A percentile compares a stretch with the other conserved stretches of the same genome.
phyloP scores from a whole-genome alignment of 2,888 invertebrate species.

The Ethmia dodecea region DNA sequence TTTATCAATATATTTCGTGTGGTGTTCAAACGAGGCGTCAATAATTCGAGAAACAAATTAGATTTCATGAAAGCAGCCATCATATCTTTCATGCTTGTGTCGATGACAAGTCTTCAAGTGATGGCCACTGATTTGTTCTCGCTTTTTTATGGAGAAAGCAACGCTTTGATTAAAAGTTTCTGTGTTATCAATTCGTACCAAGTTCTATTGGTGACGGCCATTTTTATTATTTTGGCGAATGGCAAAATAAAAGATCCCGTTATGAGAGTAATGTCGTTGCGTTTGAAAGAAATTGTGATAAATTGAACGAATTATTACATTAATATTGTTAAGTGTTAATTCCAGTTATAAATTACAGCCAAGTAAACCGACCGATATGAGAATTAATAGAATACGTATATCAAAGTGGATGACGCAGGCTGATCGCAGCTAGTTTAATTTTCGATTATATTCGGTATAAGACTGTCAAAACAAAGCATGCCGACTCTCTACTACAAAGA shows the following conservation, averaged over 20 bases:
- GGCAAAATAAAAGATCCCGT: conserved; percentile 16
- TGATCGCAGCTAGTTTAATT: background rate
- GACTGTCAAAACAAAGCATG: too few relatives aligned
- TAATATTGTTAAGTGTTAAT: background rate
- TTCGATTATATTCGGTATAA: background rate
- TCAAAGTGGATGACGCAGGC: background rate
- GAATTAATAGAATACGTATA: background rate
- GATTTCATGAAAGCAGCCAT: conserved; percentile 29
- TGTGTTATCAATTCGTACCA: conserved; percentile 38
- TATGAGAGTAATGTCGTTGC: conserved; percentile 7
- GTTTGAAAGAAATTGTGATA: conserved; percentile 3
- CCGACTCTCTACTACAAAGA: too few relatives aligned
- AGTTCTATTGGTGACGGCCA: conserved; percentile 26
- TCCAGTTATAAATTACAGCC: background rate
- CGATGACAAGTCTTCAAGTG: conserved; percentile 45
- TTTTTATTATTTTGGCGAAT: conserved; percentile 27
- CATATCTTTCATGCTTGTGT: conserved; percentile 39
- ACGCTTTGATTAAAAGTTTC: conserved; percentile 19
- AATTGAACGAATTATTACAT: background rate
- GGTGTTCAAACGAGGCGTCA: conserved; percentile 21
- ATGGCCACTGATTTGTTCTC: conserved; percentile 37
- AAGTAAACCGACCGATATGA: background rate
- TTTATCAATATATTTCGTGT: conserved; percentile 43
- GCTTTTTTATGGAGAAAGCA: conserved; percentile 15
- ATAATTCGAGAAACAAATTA: conserved; percentile 20